Conservation (phyloP, 2,797 vertebrate species). For the Chaenodraco wilsoni region DNA sequence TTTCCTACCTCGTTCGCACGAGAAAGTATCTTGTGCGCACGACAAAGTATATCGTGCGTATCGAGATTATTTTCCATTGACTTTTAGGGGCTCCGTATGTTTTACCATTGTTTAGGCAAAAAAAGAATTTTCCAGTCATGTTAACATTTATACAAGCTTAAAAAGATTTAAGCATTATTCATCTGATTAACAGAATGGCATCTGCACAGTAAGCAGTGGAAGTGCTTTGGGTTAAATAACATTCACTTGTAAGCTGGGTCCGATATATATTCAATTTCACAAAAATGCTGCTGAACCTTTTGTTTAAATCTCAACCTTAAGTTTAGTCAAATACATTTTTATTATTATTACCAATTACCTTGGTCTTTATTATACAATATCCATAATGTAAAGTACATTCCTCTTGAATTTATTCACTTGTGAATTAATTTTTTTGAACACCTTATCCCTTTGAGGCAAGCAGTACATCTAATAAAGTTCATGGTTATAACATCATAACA, state of each 20-base stretch:
- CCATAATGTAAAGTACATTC: not conserved
- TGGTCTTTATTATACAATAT: not conserved
- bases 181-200: not conserved
- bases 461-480: not conserved
- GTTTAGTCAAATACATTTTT: not conserved
- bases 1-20: no score
- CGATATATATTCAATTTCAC: not conserved
- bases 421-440: not conserved
- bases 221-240: not conserved
- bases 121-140: no score
- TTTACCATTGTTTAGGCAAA: no score
- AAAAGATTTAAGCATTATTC: not conserved
- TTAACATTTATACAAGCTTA: no score
- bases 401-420: not conserved
- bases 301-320: not conserved
- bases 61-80: no score
- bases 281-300: not conserved
- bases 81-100: no score
- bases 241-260: not conserved
- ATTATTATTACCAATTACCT: not conserved
- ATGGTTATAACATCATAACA: constrained; percentile 8
- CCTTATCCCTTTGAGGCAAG: constrained; percentile 4
- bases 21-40: no score
- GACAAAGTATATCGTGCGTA: no score
- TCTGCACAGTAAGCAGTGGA: not conserved